Base-by-base conservation (phyloP, 2,888 invertebrate species). In the Nomada fucata region DNA sequence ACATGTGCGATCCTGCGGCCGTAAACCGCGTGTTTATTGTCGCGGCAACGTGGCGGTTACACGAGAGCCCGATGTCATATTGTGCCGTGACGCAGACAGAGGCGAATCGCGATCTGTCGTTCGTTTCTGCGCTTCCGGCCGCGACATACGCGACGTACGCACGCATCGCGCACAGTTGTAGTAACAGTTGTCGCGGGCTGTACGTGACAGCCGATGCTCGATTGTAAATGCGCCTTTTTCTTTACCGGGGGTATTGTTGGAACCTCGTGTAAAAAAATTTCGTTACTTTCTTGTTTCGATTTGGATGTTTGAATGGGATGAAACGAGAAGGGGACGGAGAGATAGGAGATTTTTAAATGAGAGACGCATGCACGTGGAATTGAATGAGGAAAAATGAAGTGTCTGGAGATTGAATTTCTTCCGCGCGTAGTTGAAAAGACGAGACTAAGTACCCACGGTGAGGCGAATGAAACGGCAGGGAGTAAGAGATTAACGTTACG, bases 121-220 rank as follows among this genome's bases (percentile, higher is more conserved):
- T 82, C 85, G 79, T 85, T 83, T 78, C 85, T 86, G 68, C 70
- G 82, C 85, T 85, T 88, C 85, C 88, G 89, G 20, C 68, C 63
- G 61, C 29, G 63, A 20, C 55, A 68, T 53, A 59, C 70, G 72
- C 63, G 26, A 36, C 0, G 36, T 7, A 36, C 36, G 36, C 5
- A 44, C 36, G 26, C 29, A 50, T 36, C 61, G 59, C 50, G 36
- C 36, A 53, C 61, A 47, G 42, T 23, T 20, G 47, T 18, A 29
- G 65, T 52, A 23, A 65, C 68, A 42, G 60, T 71, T 44, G 60
- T 81, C 13, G 15, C 70, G 3, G 11, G 15, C 36, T 36, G 26
- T 42, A 9, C n/a, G 26, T 23, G 20, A 42, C 20, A 53, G 11
- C 18, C 52, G 36, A 18, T 60, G 36, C 15, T 18, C 15, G 18